Base-by-base conservation (phyloP, 2,797 vertebrate genomes). In the Spinibarbus caldwelli region DNA sequence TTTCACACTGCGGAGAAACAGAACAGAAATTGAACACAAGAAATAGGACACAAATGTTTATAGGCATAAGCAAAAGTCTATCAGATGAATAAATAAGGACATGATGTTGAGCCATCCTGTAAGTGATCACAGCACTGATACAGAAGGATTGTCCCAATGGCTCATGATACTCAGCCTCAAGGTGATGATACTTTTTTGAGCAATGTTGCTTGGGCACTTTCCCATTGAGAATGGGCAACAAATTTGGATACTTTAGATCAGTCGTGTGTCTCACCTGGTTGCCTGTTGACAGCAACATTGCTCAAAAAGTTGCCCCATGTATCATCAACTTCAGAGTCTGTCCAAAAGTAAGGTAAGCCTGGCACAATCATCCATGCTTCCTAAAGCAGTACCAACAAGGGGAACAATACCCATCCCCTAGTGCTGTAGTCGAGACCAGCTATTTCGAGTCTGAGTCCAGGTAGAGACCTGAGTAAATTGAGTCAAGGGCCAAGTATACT, bases 1-100 rank as follows among this genome's bases (percentile, higher is more conserved):
- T 96, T 72, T 96, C 91, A 89, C 96, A 96, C 88, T 96, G 95
- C 93, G 95, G 92, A 84, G 88, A 85, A 67, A 87, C 36, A 84
- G 41, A 67, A 23, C 17, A 71, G 31, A 73, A 43, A 68, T 47
- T 75, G 31, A 70, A 68, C 15, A 41, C 38, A 41, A 41, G 38
- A 52, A 12, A 59, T 59, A 59, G 23, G 57, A 26, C 57, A 2
- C 23, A 59, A 12, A 59, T 59, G 5, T 59, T 26, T 26, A 59
- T 59, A 59, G 57, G 57, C 57, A 59, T 59, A 49, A 4, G 17
- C 47, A 49, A 49, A 49, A 59, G 57, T 59, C n/a, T 14, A 5
- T 26, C 57, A 26, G 57, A 26, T 59, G 4, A 59, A 59, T 59
- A 26, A 59, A 26, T 59, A 59, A 6, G 57, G 57, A 59, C n/a